Base-by-base conservation (phyloP, 2,113 vertebrate genomes). In the Gila orcuttii region DNA sequence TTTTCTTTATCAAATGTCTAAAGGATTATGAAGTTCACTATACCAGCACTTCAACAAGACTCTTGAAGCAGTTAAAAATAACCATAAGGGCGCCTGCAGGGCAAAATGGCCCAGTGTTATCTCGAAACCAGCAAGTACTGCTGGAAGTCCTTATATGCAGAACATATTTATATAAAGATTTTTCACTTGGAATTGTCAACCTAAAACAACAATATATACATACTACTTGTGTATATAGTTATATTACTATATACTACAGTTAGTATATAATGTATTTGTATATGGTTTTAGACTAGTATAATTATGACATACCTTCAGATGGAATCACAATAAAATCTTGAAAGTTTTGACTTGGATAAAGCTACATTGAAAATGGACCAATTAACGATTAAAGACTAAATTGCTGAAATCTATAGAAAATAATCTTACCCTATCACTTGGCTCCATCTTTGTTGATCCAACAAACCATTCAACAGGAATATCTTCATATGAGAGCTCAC, bases 401-500 rank as follows among this genome's bases (percentile, higher is more conserved):
- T 57, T 57, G 19, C 55, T 57, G 19, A 57, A 36, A 81, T 45
- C 15, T 50, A 78, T 75, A 36, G 52, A 28, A 71, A 0, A 73
- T 15, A 60, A 31, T 92, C 93, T 94, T 95, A 99, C 98, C 95
- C 96, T 95, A 8, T 99, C 97, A 39, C 95, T 95, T 87, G 96
- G 94, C 86, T 98, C 97, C 92, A 99, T 91, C 91, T 96, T 97
- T 87, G 94, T 92, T 82, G 95, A 95, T 83, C 96, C 95, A 88
- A 99, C 92, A 90, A 97, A 97, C 98, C 98, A 99, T 31, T 97
- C 96, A 83, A 98, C 97, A 0, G 82, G 92, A 75, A 99, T 99
- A 85, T 96, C 97, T 73, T 99, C 98, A 6, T 98, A 99, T 3
- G 98, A 98, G 39, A 99, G 96, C 91, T 99, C 97, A 0, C 98